A percentile compares a stretch with the other conserved stretches of the same genome.
These are phyloP conservation scores for Gonatopus flavifemur DNA, from an alignment of 1,140 invertebrate genomes.

Conservation along the genomic window DNA sequence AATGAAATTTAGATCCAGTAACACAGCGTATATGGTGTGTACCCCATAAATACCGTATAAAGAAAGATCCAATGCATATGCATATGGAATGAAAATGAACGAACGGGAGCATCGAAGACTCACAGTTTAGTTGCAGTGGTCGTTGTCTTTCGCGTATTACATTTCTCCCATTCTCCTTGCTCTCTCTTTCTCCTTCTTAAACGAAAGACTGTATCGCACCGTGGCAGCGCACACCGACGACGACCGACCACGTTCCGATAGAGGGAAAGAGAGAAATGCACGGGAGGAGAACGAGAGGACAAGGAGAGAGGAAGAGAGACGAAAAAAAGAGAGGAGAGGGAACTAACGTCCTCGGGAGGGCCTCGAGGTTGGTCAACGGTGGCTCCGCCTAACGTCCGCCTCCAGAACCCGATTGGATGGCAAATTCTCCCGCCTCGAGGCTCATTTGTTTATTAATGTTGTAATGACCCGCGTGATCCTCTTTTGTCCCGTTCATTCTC, in stretches of 20 bases:
- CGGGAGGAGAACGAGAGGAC: slow-evolving; percentile 4
- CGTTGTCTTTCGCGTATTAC: no score
- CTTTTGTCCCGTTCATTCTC: slow-evolving; percentile 50
- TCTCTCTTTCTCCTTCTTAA: no score
- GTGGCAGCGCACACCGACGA: no score
- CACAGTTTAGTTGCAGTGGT: no score
- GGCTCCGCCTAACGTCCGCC: slow-evolving; percentile 51
- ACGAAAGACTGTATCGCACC: no score
- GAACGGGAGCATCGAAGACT: neutral
- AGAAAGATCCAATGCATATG: no score
- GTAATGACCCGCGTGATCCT: slow-evolving; percentile 57
- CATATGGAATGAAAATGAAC: no score
- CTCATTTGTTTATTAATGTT: slow-evolving; percentile 61
- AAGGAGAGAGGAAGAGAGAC: slow-evolving; percentile 22
- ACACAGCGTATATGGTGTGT: no score
- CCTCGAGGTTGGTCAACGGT: slow-evolving; percentile 45
- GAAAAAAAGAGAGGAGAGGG: slow-evolving; percentile 30
- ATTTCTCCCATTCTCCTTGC: no score
- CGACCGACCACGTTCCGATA: neutral
- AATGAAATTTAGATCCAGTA: no score
- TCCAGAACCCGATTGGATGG: slow-evolving; percentile 47
- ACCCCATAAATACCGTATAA: no score
- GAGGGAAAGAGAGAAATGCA: slow-evolving; percentile 11
- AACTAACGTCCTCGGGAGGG: slow-evolving; percentile 25
- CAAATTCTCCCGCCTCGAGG: slow-evolving; percentile 48